phyloP scores from a whole-genome alignment of 2,888 invertebrate genomes.

The Hydrotaea cyrtoneurina region DNA sequence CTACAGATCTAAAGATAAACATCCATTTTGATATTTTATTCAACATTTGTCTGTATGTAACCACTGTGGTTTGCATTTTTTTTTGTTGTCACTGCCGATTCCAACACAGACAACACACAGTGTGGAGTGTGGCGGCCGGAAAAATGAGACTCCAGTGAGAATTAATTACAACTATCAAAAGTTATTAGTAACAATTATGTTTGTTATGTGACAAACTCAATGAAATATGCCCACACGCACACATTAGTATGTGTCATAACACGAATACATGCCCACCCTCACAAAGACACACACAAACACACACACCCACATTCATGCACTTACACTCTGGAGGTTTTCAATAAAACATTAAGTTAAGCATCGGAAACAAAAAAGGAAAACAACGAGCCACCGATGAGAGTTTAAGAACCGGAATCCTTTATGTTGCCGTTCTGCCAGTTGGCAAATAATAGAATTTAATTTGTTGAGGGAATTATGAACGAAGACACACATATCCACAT shows the following conservation, averaged over 20 bases:
- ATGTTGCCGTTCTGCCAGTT: neutral
- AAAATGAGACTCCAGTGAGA: constrained; percentile 51
- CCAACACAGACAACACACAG: neutral
- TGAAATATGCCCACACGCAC: constrained; percentile 35
- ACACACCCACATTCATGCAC: too few species aligned
- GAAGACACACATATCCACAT: neutral
- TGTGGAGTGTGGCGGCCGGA: neutral
- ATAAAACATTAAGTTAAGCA: constrained; percentile 40
- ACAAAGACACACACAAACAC: neutral
- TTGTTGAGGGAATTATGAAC: constrained; percentile 49
- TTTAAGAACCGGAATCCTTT: constrained; percentile 42
- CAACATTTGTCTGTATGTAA: too few species aligned
- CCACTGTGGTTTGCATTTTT: constrained; percentile 17
- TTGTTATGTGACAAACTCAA: constrained; percentile 48
- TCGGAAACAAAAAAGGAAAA: constrained; percentile 3
- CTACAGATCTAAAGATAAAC: too few species aligned
- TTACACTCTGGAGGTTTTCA: constrained; percentile 28
- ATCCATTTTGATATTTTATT: too few species aligned
- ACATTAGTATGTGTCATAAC: neutral
- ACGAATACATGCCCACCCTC: neutral
- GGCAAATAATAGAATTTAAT: constrained; percentile 56
- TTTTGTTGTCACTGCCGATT: too few species aligned
- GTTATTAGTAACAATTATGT: constrained; percentile 65
- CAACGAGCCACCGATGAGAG: neutral
- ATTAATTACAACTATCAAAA: constrained; percentile 64